These are phyloP conservation scores for Mus musculus DNA, from an alignment of 2,113 vertebrate genomes.

Conservation along the genomic window DNA sequence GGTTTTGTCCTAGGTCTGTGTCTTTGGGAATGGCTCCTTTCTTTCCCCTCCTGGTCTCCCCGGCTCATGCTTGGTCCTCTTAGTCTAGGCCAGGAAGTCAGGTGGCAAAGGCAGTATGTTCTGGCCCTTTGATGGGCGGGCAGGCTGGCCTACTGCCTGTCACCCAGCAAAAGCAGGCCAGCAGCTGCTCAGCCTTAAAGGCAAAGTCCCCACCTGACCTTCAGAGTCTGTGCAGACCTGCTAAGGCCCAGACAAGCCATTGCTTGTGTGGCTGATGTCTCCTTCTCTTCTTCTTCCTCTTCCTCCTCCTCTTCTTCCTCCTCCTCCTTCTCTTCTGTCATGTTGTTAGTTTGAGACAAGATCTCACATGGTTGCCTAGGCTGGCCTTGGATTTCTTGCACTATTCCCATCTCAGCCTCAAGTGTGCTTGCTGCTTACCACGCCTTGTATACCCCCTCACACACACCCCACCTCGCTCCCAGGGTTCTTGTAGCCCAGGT, in stretches of 20 bases:
- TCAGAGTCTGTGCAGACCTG: not conserved
- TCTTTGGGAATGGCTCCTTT: not conserved
- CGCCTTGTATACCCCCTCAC: not conserved
- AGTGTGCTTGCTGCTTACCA: not conserved
- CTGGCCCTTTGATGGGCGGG: not conserved
- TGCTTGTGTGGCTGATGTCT: rapidly evolving
- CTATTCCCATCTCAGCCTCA: not conserved
- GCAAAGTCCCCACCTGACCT: not conserved
- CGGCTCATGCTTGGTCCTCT: not conserved
- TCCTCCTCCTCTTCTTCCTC: not conserved
- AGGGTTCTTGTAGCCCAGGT: not conserved
- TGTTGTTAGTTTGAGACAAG: not conserved
- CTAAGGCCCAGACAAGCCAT: not conserved
- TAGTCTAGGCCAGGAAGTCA: not conserved
- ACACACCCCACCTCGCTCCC: not conserved
- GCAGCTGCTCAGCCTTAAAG: not conserved
- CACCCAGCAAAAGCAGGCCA: not conserved
- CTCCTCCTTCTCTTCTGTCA: not conserved
- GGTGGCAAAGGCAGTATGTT: not conserved
- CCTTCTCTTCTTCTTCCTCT: not conserved
- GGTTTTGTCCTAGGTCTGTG: not conserved
- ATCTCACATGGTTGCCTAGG: not conserved
- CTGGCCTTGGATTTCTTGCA: not conserved
- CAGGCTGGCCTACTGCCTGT: rapidly evolving
- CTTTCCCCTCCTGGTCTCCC: not conserved